Evolutionary conservation across 2,888 invertebrate species (phyloP), one percentile per base, ranked within the genome.

Genomic region (Salticus scenicus): DNA sequence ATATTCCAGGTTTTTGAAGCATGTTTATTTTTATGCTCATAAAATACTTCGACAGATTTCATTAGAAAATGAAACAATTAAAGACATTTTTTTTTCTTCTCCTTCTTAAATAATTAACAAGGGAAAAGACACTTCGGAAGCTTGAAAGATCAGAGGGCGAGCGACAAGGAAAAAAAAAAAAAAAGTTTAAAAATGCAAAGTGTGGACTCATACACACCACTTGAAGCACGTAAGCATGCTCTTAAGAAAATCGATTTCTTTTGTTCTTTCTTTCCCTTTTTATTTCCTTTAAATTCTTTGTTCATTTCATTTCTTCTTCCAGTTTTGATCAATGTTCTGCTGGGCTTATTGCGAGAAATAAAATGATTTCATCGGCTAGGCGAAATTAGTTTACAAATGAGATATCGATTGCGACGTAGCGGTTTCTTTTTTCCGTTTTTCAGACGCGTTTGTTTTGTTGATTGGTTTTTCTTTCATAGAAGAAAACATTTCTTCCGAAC

Each of bases 311-410:
- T 81, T 81, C 81, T 81, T 64, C 81, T 74, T 81, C 73, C 81
- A 81, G 74, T 75, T 81, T 81, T 81, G 81, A 81, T 81, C 81
- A 81, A 81, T 81, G 75, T 81, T 82, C 82, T 75, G 75, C 82
- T 37, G 42, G 81, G 82, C 75, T 82, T 82, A 82, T 82, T 76
- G 82, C 75, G 71, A 82, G 82, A 82, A 75, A 82, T 75, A 75
- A 81, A 81, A 76, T 82, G 82, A 82, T 82, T 82, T 82, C 81
- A 81, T 81, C 81, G 81, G 81, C 81, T 69, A 33, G 75, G 42
- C 69, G 75, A 81, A 82, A 76, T 82, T 75, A 82, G 75, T 82
- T 82, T 82, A 82, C 82, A 82, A 82, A 82, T 82, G 82, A 82
- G 82, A 71, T 81, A 81, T 82, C 82, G 82, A 82, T 82, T 82